Evolutionary conservation across 2,797 vertebrate species (phyloP).

Genomic region (Melanotaenia boesemani): DNA sequence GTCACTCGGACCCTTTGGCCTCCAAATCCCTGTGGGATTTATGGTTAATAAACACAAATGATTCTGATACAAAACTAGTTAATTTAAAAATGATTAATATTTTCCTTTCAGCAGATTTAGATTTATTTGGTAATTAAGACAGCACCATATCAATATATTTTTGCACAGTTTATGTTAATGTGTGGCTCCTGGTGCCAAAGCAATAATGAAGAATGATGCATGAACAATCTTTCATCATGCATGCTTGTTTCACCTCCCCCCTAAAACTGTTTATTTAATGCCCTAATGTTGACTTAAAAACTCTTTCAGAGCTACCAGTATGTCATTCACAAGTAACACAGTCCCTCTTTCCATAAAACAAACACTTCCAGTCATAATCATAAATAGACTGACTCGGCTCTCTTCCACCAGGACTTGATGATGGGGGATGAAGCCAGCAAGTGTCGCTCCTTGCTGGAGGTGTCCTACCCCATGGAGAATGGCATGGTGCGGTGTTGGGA

Average conservation of each 20-base stretch:
- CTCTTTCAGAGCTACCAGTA: neutral
- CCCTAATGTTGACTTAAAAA: neutral
- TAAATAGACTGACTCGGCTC: neutral
- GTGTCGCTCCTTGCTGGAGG: slow-evolving; percentile 86
- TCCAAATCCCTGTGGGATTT: neutral
- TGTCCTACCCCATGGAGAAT: slow-evolving; percentile 89
- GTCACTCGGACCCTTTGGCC: slow-evolving; percentile 3
- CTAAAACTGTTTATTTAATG: neutral
- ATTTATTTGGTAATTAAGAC: neutral
- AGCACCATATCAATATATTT: neutral
- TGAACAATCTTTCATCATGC: neutral
- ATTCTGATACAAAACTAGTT: too few species aligned
- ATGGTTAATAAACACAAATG: neutral
- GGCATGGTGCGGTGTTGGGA: slow-evolving; percentile 88
- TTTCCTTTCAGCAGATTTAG: too few species aligned
- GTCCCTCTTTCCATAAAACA: neutral
- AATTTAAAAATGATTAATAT: too few species aligned
- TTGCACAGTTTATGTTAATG: neutral
- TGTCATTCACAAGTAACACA: neutral
- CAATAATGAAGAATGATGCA: neutral
- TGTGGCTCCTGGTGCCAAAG: neutral
- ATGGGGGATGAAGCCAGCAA: slow-evolving; percentile 88
- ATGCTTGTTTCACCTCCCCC: neutral
- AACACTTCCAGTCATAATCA: neutral
- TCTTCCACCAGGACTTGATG: slow-evolving; percentile 85